Percentiles rank a stretch among this genome's conserved stretches.
Evolutionary conservation across 2,113 vertebrate species (phyloP).

Genomic region (Chloebia gouldiae): DNA sequence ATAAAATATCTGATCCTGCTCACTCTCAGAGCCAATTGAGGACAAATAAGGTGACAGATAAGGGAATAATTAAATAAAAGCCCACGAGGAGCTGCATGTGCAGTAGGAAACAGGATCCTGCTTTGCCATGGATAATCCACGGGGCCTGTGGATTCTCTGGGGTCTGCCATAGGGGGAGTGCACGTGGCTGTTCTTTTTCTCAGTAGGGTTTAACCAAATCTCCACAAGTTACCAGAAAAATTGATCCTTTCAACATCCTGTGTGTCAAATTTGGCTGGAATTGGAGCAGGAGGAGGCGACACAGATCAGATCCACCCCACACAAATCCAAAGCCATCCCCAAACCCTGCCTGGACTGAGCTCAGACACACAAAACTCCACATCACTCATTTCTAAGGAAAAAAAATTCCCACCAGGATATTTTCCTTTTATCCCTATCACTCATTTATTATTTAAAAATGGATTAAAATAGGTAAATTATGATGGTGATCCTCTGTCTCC

Average conservation of each 20-base stretch:
- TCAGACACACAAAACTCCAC: background rate
- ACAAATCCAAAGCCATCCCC: accelerated
- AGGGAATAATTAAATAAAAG: background rate
- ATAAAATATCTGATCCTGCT: background rate
- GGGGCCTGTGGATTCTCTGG: background rate
- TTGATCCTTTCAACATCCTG: background rate
- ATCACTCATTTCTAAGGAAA: background rate
- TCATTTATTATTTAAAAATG: background rate
- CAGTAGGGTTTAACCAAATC: background rate
- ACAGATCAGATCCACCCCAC: accelerated
- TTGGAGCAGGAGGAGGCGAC: background rate
- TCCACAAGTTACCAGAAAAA: background rate
- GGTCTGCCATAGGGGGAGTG: background rate
- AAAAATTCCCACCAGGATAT: background rate
- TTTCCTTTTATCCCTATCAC: background rate
- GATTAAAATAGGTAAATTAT: background rate
- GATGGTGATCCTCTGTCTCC: background rate
- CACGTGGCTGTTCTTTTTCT: accelerated
- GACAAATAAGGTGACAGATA: background rate
- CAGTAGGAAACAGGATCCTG: background rate
- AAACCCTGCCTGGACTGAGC: accelerated
- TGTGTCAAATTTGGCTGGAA: accelerated
- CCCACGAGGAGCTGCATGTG: background rate
- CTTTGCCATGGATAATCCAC: background rate
- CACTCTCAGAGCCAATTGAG: background rate